Percentiles rank a stretch among this genome's conserved stretches.
phyloP scores from a whole-genome alignment of 2,113 vertebrate genomes.

The Procavia capensis region DNA sequence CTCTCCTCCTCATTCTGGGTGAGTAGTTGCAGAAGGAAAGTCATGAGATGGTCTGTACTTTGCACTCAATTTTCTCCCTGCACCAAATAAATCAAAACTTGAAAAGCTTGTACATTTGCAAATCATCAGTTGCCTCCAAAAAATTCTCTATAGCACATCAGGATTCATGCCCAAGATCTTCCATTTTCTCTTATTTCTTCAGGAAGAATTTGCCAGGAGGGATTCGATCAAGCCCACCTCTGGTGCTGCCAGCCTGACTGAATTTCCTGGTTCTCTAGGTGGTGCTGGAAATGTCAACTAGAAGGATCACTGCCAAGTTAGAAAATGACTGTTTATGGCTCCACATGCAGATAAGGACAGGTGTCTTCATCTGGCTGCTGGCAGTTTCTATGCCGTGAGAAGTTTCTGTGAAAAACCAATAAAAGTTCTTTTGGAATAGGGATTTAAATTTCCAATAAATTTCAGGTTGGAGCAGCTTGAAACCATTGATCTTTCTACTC shows the following conservation, averaged over 20 bases:
- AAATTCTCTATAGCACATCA: background rate
- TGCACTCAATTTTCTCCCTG: slow-evolving; percentile 17
- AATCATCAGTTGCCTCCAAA: slow-evolving; percentile 56
- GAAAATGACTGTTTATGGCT: slow-evolving; percentile 70
- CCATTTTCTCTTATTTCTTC: slow-evolving; percentile 38
- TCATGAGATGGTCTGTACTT: background rate
- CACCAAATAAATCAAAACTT: slow-evolving; percentile 60
- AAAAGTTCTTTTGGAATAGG: slow-evolving; percentile 52
- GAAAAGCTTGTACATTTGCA: slow-evolving; percentile 59
- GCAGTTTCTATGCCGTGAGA: slow-evolving; percentile 61
- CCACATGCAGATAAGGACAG: slow-evolving; percentile 74
- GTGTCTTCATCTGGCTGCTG: slow-evolving; percentile 83
- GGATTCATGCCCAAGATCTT: slow-evolving; percentile 52
- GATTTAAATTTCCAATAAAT: background rate
- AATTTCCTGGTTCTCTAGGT: slow-evolving; percentile 75
- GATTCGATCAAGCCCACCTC: slow-evolving; percentile 54
- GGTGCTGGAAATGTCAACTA: slow-evolving; percentile 77
- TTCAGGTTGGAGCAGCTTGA: background rate
- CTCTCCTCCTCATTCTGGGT: background rate
- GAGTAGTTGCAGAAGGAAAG: background rate
- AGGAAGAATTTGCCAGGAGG: background rate
- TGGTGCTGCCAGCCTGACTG: slow-evolving; percentile 60
- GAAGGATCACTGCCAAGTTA: slow-evolving; percentile 64
- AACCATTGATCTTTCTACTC: background rate
- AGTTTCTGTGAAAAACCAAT: slow-evolving; percentile 78